Percentiles rank a stretch among this genome's conserved stretches.
Evolutionary conservation across 2,797 vertebrate genomes (phyloP).

Genomic region (Semotilus atromaculatus): DNA sequence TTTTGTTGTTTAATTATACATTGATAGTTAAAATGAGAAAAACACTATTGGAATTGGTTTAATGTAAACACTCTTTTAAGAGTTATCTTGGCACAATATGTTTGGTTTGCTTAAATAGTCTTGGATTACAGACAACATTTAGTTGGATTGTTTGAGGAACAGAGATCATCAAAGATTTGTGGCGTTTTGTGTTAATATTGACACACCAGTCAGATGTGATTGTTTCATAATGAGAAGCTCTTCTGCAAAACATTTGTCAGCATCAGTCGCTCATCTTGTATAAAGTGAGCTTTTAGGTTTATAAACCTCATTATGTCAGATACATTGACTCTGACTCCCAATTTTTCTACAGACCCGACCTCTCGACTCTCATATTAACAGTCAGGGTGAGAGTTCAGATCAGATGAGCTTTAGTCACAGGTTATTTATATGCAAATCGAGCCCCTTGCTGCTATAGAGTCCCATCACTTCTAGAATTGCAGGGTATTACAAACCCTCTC

Average conservation of each 20-base stretch:
- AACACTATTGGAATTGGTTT: background rate
- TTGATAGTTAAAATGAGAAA: background rate
- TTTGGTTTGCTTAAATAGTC: background rate
- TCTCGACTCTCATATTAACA: slow-evolving; percentile 13
- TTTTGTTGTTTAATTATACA: background rate
- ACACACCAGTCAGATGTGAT: background rate
- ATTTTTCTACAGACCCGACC: slow-evolving; percentile 18
- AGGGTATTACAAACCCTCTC: background rate
- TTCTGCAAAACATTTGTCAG: background rate
- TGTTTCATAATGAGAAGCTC: background rate
- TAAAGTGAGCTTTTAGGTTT: slow-evolving; percentile 14
- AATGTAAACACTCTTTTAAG: background rate
- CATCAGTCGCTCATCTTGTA: background rate
- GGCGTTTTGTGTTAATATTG: background rate
- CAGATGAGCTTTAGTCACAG: slow-evolving; percentile 34
- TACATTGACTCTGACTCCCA: slow-evolving; percentile 11
- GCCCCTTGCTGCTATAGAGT: slow-evolving; percentile 20
- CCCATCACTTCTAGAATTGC: background rate
- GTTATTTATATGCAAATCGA: slow-evolving; percentile 48
- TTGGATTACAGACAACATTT: background rate
- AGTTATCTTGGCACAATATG: background rate
- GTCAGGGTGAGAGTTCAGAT: slow-evolving; percentile 12
- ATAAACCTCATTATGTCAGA: slow-evolving; percentile 1
- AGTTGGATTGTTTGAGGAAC: background rate
- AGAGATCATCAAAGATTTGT: background rate